Conservation (phyloP, 2,797 vertebrate species). For the Dipus sagitta region DNA sequence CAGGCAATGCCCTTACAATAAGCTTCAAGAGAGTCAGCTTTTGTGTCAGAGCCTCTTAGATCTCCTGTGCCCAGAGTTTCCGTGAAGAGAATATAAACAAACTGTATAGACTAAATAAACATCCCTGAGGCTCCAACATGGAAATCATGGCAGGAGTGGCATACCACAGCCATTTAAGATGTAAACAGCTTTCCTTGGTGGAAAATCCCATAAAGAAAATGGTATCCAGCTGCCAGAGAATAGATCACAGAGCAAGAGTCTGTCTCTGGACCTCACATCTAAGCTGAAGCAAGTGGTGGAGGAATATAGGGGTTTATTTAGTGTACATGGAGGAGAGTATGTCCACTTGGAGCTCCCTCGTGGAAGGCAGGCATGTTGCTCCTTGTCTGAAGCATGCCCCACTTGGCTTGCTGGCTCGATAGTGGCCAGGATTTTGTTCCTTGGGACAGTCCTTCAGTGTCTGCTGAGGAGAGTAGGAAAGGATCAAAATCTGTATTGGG, state of each 20-base stretch:
- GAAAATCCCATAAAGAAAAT: neutral
- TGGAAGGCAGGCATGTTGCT: rapidly evolving
- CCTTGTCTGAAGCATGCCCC: neutral
- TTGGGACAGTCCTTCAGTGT: neutral
- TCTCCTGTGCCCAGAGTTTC: conserved; percentile 22
- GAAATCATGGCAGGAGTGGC: neutral
- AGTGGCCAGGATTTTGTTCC: neutral
- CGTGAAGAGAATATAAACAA: conserved; percentile 41
- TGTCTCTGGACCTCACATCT: neutral
- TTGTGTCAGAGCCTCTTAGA: neutral
- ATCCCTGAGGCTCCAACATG: neutral
- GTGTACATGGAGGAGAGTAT: neutral
- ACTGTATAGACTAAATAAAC: conserved; percentile 69
- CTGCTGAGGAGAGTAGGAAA: neutral
- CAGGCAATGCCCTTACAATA: neutral
- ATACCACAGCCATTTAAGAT: neutral
- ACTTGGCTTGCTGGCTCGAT: neutral
- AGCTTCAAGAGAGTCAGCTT: conserved; percentile 7
- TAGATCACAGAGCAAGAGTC: neutral
- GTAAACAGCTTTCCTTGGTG: conserved; percentile 39
- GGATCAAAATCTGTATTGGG: neutral
- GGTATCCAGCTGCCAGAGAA: neutral
- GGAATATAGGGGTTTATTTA: rapidly evolving
- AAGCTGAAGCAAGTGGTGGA: too few relatives aligned
- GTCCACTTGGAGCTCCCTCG: neutral